Evolutionary conservation across 2,888 invertebrate genomes (phyloP).

Genomic region (Meandrusa payeni): DNA sequence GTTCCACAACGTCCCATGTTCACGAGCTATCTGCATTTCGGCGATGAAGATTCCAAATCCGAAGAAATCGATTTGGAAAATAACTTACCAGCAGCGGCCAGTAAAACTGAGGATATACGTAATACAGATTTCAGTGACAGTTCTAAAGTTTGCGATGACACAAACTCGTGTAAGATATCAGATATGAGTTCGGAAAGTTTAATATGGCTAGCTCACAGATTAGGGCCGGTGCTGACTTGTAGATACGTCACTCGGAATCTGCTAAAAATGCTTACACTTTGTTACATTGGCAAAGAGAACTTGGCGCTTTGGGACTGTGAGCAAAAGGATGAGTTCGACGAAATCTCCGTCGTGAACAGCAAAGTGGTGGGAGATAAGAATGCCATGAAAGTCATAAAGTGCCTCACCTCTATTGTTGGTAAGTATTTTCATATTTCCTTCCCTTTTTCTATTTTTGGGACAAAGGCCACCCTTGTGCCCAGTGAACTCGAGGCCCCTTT

Average conservation of each 20-base stretch:
- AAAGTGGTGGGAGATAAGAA: conserved; percentile 89
- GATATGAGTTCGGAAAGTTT: conserved; percentile 94
- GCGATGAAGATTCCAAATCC: conserved; percentile 49
- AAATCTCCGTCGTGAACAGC: conserved; percentile 83
- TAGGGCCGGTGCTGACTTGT: conserved; percentile 97
- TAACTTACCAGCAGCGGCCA: conserved; percentile 10
- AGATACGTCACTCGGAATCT: conserved; percentile 94
- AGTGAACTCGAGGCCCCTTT: no score
- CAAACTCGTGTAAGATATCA: conserved; percentile 82
- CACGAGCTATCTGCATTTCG: conserved; percentile 72
- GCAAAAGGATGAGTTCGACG: conserved; percentile 74
- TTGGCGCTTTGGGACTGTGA: conserved; percentile 74
- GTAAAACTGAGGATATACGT: conserved; percentile 14
- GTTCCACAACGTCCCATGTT: conserved; percentile 80
- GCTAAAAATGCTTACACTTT: conserved; percentile 95
- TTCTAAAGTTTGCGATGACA: conserved; percentile 36
- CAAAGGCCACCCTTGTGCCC: no score
- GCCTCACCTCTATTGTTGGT: conserved; percentile 93
- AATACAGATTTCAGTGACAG: conserved; percentile 11
- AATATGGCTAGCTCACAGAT: conserved; percentile 94
- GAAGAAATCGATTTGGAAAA: conserved; percentile 39
- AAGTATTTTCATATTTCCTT: no score
- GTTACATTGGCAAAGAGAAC: conserved; percentile 93
- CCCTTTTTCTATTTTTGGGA: no score
- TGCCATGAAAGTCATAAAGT: conserved; percentile 93